Conservation (phyloP, 1,140 invertebrate genomes). For the Phocides pigmalion region DNA sequence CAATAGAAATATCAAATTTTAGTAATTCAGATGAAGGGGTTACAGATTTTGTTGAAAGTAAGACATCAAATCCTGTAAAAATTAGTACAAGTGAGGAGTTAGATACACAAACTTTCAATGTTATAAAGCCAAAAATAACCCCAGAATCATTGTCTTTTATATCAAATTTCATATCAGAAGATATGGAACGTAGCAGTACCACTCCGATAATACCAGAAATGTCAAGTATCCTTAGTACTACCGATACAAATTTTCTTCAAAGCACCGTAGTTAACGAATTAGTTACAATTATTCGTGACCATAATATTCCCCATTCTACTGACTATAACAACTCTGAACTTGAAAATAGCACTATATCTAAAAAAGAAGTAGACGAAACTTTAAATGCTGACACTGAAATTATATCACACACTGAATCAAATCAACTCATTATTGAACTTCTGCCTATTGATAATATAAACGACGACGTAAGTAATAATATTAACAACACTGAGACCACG, state of each 20-base stretch:
- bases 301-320: no score
- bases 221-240: neutral
- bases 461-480: neutral
- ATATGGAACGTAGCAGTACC: slow-evolving; percentile 3
- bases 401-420: neutral
- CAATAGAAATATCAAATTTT: slow-evolving; percentile 43
- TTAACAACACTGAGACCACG: neutral
- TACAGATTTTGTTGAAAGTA: slow-evolving; percentile 37
- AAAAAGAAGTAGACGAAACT: neutral
- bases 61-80: slow-evolving; percentile 40
- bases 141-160: slow-evolving; percentile 46
- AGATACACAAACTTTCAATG: slow-evolving; percentile 19
- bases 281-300: no score
- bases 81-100: slow-evolving; percentile 17
- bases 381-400: no score
- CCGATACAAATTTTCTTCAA: neutral
- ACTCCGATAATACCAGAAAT: neutral
- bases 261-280: neutral
- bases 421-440: slow-evolving; percentile 1
- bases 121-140: slow-evolving; percentile 29
- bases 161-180: slow-evolving; percentile 32
- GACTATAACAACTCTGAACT: neutral
- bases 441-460: neutral
- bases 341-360: neutral
- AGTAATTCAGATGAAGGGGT: slow-evolving; percentile 41